Evolutionary conservation across 2,797 vertebrate genomes (phyloP).

Genomic region (Garrulus glandarius): DNA sequence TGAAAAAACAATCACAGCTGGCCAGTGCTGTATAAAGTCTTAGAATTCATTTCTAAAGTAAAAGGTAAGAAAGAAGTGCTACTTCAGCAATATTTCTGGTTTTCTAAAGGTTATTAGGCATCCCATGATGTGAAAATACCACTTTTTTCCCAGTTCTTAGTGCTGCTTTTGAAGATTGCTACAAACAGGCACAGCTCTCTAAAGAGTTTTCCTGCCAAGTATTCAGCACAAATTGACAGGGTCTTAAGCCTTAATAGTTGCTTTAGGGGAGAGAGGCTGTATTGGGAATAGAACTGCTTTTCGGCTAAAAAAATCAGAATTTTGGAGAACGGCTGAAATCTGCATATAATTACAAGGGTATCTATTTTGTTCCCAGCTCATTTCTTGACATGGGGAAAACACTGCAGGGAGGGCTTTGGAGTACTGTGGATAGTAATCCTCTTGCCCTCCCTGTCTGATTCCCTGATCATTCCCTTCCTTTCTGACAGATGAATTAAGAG

Average conservation of each 20-base stretch:
- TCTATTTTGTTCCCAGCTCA: background rate
- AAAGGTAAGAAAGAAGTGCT: background rate
- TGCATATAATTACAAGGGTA: background rate
- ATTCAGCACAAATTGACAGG: background rate
- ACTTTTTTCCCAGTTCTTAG: background rate
- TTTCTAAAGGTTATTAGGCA: background rate
- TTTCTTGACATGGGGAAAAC: background rate
- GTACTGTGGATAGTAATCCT: background rate
- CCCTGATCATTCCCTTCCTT: background rate
- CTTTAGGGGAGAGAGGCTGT: background rate
- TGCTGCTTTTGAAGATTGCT: slow-evolving; percentile 6
- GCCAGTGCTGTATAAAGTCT: background rate
- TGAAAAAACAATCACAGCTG: background rate
- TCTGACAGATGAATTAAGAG: background rate
- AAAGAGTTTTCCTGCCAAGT: background rate
- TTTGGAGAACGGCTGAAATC: background rate
- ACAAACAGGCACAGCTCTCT: background rate
- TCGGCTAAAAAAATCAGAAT: background rate
- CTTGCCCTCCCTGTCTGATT: background rate
- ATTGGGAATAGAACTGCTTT: slow-evolving; percentile 7
- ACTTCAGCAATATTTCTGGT: background rate
- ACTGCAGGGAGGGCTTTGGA: background rate
- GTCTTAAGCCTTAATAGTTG: background rate
- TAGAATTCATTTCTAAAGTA: background rate
- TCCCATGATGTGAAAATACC: background rate